Conservation (phyloP, 2,888 invertebrate species). For the Dryobotodes eremita region DNA sequence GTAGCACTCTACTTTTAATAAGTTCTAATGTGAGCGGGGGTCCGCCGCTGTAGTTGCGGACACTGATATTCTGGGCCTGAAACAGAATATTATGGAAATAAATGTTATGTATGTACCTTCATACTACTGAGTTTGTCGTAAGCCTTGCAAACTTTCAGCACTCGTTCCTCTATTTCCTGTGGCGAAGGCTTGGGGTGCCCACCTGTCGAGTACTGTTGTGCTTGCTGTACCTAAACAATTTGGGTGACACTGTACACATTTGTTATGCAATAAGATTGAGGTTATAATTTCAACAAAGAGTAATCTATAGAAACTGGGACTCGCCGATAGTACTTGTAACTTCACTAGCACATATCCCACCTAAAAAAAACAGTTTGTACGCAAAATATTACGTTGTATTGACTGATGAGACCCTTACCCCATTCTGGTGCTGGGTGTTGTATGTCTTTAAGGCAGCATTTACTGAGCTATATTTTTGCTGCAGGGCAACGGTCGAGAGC, state of each 20-base stretch:
- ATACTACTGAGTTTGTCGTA: constrained; percentile 97
- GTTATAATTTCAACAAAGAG: constrained; percentile 77
- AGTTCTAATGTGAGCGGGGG: constrained; percentile 95
- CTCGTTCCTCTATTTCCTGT: constrained; percentile 94
- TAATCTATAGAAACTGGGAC: not conserved
- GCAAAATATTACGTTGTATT: constrained; percentile 71
- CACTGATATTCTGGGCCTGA: constrained; percentile 92
- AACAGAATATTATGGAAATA: constrained; percentile 85
- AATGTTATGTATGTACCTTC: constrained; percentile 92
- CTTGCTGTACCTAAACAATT: constrained; percentile 87
- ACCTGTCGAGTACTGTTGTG: constrained; percentile 80
- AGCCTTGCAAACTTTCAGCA: constrained; percentile 96
- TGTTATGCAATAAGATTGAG: constrained; percentile 90
- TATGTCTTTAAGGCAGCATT: constrained; percentile 76
- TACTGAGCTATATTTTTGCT: constrained; percentile 82
- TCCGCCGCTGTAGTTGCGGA: constrained; percentile 94
- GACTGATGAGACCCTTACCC: constrained; percentile 80
- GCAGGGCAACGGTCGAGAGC: constrained; percentile 84
- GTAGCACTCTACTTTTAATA: constrained; percentile 96
- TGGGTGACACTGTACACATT: constrained; percentile 83
- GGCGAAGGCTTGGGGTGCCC: constrained; percentile 89
- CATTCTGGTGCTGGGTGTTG: constrained; percentile 78
- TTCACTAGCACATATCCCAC: not conserved
- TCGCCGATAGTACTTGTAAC: not conserved
- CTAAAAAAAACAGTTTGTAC: constrained; percentile 12